Evolutionary conservation across 2,888 invertebrate species (phyloP).

Genomic region (Tipula lateralis): DNA sequence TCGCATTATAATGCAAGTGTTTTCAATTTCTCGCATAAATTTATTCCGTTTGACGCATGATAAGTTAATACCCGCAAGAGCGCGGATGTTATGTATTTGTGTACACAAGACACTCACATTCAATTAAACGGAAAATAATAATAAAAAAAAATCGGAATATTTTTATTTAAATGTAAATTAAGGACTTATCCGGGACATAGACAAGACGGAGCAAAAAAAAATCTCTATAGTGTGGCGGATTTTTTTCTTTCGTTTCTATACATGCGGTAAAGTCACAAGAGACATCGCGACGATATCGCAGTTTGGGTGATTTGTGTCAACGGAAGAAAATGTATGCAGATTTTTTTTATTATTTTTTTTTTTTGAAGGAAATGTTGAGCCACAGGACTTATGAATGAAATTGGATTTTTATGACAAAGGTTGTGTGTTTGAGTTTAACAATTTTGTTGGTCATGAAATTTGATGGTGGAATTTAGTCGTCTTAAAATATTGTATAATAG

Average conservation of each 20-base stretch:
- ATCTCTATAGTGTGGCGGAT: background rate
- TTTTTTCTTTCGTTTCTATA: background rate
- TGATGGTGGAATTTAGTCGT: no score
- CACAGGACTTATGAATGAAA: background rate
- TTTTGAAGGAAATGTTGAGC: background rate
- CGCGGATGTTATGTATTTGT: background rate
- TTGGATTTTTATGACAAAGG: background rate
- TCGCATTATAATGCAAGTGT: background rate
- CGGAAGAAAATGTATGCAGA: background rate
- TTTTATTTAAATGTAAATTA: constrained; percentile 13
- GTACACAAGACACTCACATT: background rate
- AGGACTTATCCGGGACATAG: constrained; percentile 9
- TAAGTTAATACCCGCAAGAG: background rate
- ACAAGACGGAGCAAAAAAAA: background rate
- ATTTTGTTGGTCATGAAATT: background rate
- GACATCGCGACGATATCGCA: background rate
- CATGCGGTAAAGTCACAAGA: background rate
- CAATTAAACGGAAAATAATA: background rate
- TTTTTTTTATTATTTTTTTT: background rate
- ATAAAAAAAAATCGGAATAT: background rate
- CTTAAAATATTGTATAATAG: background rate
- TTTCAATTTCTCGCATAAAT: background rate
- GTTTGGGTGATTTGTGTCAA: background rate
- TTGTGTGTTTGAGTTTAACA: background rate
- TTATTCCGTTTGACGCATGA: background rate